Percentiles rank a stretch among this genome's conserved stretches.
phyloP scores from a whole-genome alignment of 2,888 invertebrate species.

The Diaphora mendica region DNA sequence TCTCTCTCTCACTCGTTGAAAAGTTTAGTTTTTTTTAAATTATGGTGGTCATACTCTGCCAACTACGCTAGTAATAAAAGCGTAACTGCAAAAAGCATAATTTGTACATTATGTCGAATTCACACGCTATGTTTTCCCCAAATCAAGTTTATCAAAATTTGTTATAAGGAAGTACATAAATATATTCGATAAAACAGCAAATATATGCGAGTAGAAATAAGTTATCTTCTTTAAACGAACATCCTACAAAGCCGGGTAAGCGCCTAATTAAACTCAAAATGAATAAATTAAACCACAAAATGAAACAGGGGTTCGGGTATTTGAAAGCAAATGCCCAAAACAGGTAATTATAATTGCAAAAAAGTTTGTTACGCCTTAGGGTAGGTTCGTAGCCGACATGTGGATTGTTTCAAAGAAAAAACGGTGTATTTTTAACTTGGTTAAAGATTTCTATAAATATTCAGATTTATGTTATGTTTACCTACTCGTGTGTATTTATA shows the following conservation, averaged over 20 bases:
- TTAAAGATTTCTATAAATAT: not conserved
- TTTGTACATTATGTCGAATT: too few species aligned
- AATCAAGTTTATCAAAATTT: not conserved
- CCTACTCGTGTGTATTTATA: not conserved
- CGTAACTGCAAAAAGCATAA: too few species aligned
- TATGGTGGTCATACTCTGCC: too few species aligned
- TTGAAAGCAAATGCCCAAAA: constrained; percentile 46
- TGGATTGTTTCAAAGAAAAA: not conserved
- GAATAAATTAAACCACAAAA: constrained; percentile 46
- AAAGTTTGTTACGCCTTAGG: constrained; percentile 35
- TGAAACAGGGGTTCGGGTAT: constrained; percentile 40
- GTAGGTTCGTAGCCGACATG: constrained; percentile 5
- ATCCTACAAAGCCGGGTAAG: constrained; percentile 23
- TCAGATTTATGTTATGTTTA: not conserved
- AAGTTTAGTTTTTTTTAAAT: too few species aligned
- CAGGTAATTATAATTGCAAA: constrained; percentile 45
- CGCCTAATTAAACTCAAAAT: constrained; percentile 44
- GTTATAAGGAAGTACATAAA: not conserved
- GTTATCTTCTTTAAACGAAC: constrained; percentile 26
- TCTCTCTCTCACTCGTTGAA: too few species aligned
- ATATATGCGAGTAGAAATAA: constrained; percentile 7
- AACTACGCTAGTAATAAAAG: too few species aligned
- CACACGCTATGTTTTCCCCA: too few species aligned
- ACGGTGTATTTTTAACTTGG: not conserved
- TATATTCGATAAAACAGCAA: not conserved